Base-by-base conservation (phyloP, 2,113 vertebrate species). In the Hippopotamus amphibius region DNA sequence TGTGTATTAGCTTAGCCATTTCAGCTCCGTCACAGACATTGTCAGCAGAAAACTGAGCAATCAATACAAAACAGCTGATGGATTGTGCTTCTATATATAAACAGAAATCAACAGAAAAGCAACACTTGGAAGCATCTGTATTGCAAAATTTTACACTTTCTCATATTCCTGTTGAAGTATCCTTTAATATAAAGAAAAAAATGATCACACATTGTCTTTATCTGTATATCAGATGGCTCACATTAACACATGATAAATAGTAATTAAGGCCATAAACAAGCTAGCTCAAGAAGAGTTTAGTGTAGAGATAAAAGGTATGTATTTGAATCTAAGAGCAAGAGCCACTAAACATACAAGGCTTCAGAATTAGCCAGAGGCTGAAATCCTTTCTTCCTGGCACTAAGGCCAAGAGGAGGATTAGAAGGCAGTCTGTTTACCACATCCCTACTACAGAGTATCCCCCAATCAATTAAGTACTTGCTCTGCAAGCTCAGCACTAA, bases 21-120 rank as follows among this genome's bases (percentile, higher is more conserved):
- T 97, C 91, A 57, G 13, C 9, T 24, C 74, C 82, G 85, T 80
- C 10, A 96, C 16, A 88, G 66, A 80, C 72, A 83, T 86, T 97
- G 74, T 96, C 61, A 37, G 26, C 15, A 95, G 53, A 90, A 97
- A 96, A 90, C 4, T 88, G 19, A 95, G 2, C 63, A 97, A 97
- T 93, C 37, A 82, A n/a, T 97, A 89, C 19, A 88, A n/a, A 97
- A 93, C 2, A 91, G 7, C 28, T 89, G 63, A 72, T 97, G 48
- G 0, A 6, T 89, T 11, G 12, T 0, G 0, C 66, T 53, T 94
- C 76, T 83, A 57, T 26, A 87, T 79, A 88, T 96, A 96, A 97
- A 96, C 0, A 93, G 28, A 97, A 97, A 83, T 4, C 88, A 97
- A 92, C 65, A 85, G 24, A 80, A 97, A 71, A 21, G 10, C 24